Conservation (phyloP, 2,888 invertebrate species). For the Halocaridina rubra region DNA sequence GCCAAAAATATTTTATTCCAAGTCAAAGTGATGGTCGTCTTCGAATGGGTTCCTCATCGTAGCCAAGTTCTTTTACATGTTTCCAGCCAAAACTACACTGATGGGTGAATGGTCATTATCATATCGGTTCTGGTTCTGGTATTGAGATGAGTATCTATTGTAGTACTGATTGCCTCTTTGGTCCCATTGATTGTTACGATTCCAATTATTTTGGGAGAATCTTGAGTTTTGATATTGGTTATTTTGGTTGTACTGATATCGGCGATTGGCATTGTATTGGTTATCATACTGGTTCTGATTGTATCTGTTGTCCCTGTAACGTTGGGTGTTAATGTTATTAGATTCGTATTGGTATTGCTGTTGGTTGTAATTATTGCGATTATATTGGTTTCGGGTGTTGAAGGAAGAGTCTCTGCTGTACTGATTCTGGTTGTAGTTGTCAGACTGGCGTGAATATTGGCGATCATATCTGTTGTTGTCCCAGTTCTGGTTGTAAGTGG, state of each 20-base stretch:
- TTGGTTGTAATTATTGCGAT: not conserved
- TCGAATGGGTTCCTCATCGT: no score
- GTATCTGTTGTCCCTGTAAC: not conserved
- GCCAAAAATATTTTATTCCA: no score
- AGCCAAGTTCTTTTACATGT: no score
- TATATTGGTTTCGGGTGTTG: not conserved
- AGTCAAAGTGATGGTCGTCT: no score
- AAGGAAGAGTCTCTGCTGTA: not conserved
- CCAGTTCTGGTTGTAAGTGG: not conserved
- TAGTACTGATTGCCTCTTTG: not conserved
- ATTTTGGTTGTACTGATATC: not conserved
- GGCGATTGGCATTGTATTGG: not conserved
- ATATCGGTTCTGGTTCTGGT: not conserved
- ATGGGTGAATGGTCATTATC: not conserved
- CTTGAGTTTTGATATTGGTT: not conserved
- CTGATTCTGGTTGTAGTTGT: not conserved
- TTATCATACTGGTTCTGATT: not conserved
- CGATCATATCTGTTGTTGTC: not conserved
- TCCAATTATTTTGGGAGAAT: not conserved
- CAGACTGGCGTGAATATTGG: not conserved
- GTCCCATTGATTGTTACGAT: not conserved
- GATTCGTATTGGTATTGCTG: not conserved
- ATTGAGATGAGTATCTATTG: not conserved
- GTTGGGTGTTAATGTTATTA: not conserved
- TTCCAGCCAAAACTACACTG: not conserved